Evolutionary conservation across 2,113 vertebrate genomes (phyloP), one percentile per base, ranked within the genome.

Genomic region (Barnardius zonarius): DNA sequence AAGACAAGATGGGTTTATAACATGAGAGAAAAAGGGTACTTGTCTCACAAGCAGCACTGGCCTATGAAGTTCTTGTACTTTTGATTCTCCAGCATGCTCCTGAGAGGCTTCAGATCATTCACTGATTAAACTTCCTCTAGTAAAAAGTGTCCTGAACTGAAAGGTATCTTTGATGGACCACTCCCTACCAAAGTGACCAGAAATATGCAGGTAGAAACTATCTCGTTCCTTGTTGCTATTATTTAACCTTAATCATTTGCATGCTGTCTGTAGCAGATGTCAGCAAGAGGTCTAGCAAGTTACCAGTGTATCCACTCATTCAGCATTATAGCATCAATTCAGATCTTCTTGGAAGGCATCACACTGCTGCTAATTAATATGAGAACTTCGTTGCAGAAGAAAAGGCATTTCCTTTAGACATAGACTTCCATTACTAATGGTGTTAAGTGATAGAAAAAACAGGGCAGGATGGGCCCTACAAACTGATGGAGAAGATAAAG

Each of bases 1-100:
- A 90, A 93, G 90, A 96, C 76, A 73, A 68, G 93, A 75, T 67
- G 94, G 82, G 59, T 72, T 91, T 54, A 13, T n/a, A 69, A 48
- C 70, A 80, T 2, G 20, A 82, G 89, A 82, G 43, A 17, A 82
- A 24, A 44, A 51, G 79, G 4, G 24, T 14, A 5, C 27, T 17
- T 86, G 57, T 62, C 77, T 86, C 30, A 13, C 20, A 72, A 81
- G 31, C 51, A 59, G 18, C 22, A 19, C 0, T 88, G 62, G 62
- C 52, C 77, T 37, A 8, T 8, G 49, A 52, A 72, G 52, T 75
- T 70, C 73, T 49, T 11, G 0, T 73, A 23, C 22, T 72, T 86
- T 51, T 88, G 61, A 5, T 48, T 78, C 41, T 81, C 39, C 57
- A 90, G 46, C 66, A 17, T 27, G 68, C 10, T 82, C n/a, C 70